Evolutionary conservation across 2,888 invertebrate genomes (phyloP).

Genomic region (Calliphora vomitoria): DNA sequence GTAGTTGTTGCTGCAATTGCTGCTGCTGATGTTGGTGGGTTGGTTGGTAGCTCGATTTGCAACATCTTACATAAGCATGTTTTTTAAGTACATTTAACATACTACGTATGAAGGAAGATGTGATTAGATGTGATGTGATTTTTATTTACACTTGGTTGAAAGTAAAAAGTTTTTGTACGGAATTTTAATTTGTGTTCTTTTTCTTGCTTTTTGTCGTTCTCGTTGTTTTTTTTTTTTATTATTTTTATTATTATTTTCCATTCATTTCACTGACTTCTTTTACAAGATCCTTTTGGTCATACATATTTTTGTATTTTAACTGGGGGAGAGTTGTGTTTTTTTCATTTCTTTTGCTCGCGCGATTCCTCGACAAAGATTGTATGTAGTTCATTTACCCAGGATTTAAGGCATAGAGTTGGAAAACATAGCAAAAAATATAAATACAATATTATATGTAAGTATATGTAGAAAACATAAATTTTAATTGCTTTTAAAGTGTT

Average conservation of each 20-base stretch:
- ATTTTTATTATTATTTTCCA: slow-evolving; percentile 38
- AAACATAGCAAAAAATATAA: slow-evolving; percentile 1
- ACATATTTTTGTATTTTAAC: slow-evolving; percentile 24
- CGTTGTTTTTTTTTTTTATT: slow-evolving; percentile 2
- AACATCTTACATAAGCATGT: slow-evolving; percentile 46
- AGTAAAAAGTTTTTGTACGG: slow-evolving; percentile 55
- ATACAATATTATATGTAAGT: background rate
- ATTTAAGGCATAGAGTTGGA: slow-evolving; percentile 34
- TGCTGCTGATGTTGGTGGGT: background rate
- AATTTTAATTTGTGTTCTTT: slow-evolving; percentile 59
- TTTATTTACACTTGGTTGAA: slow-evolving; percentile 64
- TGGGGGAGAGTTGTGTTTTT: slow-evolving; percentile 48
- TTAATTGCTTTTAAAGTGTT: slow-evolving; percentile 59
- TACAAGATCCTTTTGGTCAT: slow-evolving; percentile 55
- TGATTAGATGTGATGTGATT: slow-evolving; percentile 48
- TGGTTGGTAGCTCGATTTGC: slow-evolving; percentile 43
- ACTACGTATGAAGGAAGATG: background rate
- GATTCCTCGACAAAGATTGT: slow-evolving; percentile 33
- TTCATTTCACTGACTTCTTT: slow-evolving; percentile 38
- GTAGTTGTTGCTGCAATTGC: slow-evolving; percentile 3
- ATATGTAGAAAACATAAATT: slow-evolving; percentile 22
- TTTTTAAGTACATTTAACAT: background rate
- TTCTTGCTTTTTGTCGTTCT: slow-evolving; percentile 1
- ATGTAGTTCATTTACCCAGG: slow-evolving; percentile 66
- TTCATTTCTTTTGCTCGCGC: background rate